These are phyloP conservation scores for Sebastiscus tertius DNA, from an alignment of 2,797 vertebrate genomes.

Conservation along the genomic window DNA sequence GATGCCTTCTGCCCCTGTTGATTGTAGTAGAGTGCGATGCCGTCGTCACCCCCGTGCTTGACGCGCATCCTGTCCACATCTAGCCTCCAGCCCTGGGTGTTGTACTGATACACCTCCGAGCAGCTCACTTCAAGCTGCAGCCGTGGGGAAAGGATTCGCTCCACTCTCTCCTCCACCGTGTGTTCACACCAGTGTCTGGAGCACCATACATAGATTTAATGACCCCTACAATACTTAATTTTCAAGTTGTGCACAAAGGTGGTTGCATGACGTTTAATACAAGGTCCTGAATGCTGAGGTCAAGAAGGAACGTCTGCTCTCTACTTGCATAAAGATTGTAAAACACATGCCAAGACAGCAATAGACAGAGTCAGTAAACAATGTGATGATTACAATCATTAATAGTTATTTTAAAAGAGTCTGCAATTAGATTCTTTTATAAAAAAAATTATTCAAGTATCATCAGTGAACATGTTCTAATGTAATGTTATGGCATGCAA, in stretches of 20 bases:
- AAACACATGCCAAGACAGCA: not conserved
- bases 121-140: slow-evolving; percentile 87
- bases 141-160: slow-evolving; percentile 82
- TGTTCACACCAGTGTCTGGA: slow-evolving; percentile 89
- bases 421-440: not conserved
- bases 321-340: not conserved
- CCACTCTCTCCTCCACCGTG: slow-evolving; percentile 72
- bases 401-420: not conserved
- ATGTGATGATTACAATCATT: not conserved
- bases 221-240: not conserved
- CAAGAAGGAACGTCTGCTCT: not conserved
- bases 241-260: not conserved
- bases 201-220: not conserved
- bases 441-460: not conserved
- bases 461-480: not conserved
- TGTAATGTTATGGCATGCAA: not conserved
- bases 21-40: slow-evolving; percentile 77
- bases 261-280: not conserved
- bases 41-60: slow-evolving; percentile 65
- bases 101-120: slow-evolving; percentile 85
- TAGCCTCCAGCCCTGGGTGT: slow-evolving; percentile 85
- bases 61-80: slow-evolving; percentile 82
- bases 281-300: not conserved
- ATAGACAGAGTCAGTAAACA: too few relatives aligned
- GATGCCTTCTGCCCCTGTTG: slow-evolving; percentile 65